Percentiles rank a stretch among this genome's conserved stretches.
Evolutionary conservation across 1,140 invertebrate genomes (phyloP).

Genomic region (Drosophila ercepeae): DNA sequence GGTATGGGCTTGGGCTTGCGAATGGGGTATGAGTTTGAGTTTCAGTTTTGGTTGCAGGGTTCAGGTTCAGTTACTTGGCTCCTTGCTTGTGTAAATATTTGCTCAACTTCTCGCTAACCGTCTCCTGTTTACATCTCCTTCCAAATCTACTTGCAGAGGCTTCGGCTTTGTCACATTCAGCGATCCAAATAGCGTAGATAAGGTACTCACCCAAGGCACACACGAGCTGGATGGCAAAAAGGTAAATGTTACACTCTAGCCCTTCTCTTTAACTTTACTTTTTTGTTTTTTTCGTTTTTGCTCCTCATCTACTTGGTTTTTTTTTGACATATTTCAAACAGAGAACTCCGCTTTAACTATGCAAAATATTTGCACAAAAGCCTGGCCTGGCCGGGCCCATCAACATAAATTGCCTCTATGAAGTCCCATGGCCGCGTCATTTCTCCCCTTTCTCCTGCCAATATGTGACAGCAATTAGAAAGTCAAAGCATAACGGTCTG

Average conservation of each 20-base stretch:
- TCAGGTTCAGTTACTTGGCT: slow-evolving; percentile 53
- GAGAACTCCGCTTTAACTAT: slow-evolving; percentile 73
- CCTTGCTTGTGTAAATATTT: slow-evolving; percentile 69
- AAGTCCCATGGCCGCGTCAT: not conserved
- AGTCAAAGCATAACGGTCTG: slow-evolving; percentile 69
- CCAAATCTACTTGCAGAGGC: slow-evolving; percentile 90
- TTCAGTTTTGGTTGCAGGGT: not conserved
- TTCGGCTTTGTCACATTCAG: slow-evolving; percentile 98
- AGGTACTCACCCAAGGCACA: slow-evolving; percentile 96
- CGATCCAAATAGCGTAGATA: slow-evolving; percentile 96
- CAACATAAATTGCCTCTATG: slow-evolving; percentile 60
- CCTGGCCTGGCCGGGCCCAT: slow-evolving; percentile 41
- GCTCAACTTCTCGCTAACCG: slow-evolving; percentile 53
- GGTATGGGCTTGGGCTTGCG: not conserved
- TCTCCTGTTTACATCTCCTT: slow-evolving; percentile 38
- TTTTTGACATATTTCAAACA: slow-evolving; percentile 49
- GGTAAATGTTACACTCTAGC: slow-evolving; percentile 86
- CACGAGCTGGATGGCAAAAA: slow-evolving; percentile 98
- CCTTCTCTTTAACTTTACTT: slow-evolving; percentile 2
- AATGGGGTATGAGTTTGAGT: not conserved
- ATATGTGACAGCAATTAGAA: slow-evolving; percentile 81
- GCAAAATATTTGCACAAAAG: slow-evolving; percentile 78
- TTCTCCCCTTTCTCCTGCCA: slow-evolving; percentile 39
- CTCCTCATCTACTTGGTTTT: slow-evolving; percentile 6
- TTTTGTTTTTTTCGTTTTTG: slow-evolving; percentile 2